Evolutionary conservation across 2,113 vertebrate species (phyloP).

Genomic region (Gobius niger): DNA sequence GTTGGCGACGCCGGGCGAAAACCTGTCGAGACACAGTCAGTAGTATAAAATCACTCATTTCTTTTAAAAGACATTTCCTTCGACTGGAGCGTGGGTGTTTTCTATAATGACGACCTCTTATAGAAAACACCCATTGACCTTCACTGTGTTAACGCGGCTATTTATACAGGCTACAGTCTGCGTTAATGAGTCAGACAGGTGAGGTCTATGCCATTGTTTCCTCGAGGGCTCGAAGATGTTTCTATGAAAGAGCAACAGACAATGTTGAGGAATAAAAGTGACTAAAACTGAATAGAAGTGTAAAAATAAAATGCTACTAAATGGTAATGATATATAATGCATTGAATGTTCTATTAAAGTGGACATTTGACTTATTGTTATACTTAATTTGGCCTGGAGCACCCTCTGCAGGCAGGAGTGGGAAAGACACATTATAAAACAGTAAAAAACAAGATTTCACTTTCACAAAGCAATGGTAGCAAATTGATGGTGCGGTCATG

Average conservation of each 20-base stretch:
- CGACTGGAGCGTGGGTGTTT: background rate
- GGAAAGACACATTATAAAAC: too few relatives aligned
- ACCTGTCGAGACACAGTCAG: conserved; percentile 64
- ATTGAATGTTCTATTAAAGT: too few relatives aligned
- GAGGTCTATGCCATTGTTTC: background rate
- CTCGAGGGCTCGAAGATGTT: background rate
- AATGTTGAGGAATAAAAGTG: background rate
- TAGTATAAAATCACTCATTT: background rate
- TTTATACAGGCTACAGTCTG: conserved; percentile 4
- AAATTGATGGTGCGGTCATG: too few relatives aligned
- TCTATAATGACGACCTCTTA: background rate
- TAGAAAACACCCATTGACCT: too few relatives aligned
- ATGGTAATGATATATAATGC: too few relatives aligned
- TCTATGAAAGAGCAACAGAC: background rate
- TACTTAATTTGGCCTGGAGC: too few relatives aligned
- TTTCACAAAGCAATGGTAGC: too few relatives aligned
- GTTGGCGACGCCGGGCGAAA: conserved; percentile 82
- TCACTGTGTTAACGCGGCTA: background rate
- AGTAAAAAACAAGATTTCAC: too few relatives aligned
- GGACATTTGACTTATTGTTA: too few relatives aligned
- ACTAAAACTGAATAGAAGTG: too few relatives aligned
- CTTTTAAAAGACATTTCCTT: background rate
- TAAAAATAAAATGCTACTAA: too few relatives aligned
- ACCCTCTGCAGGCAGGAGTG: too few relatives aligned
- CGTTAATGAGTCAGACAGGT: background rate